These are phyloP conservation scores for Lasioglossum calceatum DNA, from an alignment of 2,888 invertebrate genomes.

Conservation along the genomic window DNA sequence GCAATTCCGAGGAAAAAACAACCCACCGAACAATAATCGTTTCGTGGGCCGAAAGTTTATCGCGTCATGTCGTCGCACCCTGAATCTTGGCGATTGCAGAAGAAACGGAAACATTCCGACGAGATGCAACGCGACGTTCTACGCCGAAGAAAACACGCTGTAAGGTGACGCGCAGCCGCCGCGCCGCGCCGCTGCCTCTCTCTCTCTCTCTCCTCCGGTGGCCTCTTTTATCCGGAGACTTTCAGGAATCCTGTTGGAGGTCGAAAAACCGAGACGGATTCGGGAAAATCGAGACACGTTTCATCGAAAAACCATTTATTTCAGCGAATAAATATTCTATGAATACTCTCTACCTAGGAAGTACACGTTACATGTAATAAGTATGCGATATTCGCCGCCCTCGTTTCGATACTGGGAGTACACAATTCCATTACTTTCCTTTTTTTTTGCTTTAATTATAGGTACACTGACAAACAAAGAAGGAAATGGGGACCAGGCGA, in stretches of 20 bases:
- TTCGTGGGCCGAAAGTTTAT: conserved; percentile 70
- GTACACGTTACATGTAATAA: conserved; percentile 81
- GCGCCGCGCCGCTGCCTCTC: too few relatives aligned
- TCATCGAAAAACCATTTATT: conserved; percentile 82
- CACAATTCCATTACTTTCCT: conserved; percentile 76
- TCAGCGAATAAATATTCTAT: conserved; percentile 83
- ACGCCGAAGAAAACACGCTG: neutral
- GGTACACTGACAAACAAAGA: conserved; percentile 75
- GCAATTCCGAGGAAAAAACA: conserved; percentile 26
- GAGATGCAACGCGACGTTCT: conserved; percentile 5
- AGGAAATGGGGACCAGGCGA: conserved; percentile 38
- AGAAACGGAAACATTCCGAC: conserved; percentile 17
- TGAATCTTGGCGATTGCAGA: conserved; percentile 49
- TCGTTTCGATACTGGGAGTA: conserved; percentile 76
- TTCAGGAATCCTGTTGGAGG: neutral
- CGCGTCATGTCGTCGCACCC: conserved; percentile 29
- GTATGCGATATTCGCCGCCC: conserved; percentile 74
- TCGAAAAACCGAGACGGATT: neutral
- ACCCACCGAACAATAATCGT: conserved; percentile 61
- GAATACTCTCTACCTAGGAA: conserved; percentile 81
- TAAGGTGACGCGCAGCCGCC: neutral
- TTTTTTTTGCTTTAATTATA: conserved; percentile 67
- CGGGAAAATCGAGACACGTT: conserved; percentile 52
- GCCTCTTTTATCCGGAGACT: neutral
- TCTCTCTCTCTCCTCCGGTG: neutral